A percentile compares a stretch with the other conserved stretches of the same genome.
Conservation (phyloP, 2,888 invertebrate species). For the Drosophila diplacantha region DNA sequence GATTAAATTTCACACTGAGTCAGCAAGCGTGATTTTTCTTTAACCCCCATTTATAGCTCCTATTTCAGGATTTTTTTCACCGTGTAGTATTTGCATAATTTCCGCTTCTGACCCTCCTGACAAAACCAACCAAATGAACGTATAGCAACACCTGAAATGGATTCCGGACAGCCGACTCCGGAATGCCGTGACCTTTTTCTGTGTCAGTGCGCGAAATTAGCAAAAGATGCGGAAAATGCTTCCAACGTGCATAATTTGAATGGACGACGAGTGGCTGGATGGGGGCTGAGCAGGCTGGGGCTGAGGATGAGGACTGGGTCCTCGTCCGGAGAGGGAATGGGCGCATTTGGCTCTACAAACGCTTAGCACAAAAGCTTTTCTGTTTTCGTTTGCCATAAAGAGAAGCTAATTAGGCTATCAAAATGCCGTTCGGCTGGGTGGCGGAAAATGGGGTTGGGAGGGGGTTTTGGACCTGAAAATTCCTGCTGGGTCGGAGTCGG, state of each 20-base stretch:
- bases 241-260: conserved; percentile 64
- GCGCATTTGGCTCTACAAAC: conserved; percentile 50
- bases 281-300: neutral
- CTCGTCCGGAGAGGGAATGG: neutral
- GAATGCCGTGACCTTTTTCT: conserved; percentile 61
- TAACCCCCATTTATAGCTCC: no score
- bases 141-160: conserved; percentile 36
- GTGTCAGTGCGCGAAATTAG: conserved; percentile 61
- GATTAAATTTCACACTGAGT: neutral
- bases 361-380: conserved; percentile 66
- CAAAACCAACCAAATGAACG: conserved; percentile 30
- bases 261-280: conserved; percentile 32
- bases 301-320: neutral
- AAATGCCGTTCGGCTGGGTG: conserved; percentile 53
- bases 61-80: neutral
- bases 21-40: neutral
- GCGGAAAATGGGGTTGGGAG: conserved; percentile 13
- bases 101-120: conserved; percentile 21
- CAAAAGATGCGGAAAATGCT: conserved; percentile 67
- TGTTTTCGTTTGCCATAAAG: conserved; percentile 55
- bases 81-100: conserved; percentile 30
- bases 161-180: conserved; percentile 13
- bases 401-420: conserved; percentile 70
- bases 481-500: conserved; percentile 1
- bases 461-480: neutral